These are phyloP conservation scores for Ophioderma brevispina DNA, from an alignment of 35 echinoderm and acorn worm species.

Conservation along the genomic window DNA sequence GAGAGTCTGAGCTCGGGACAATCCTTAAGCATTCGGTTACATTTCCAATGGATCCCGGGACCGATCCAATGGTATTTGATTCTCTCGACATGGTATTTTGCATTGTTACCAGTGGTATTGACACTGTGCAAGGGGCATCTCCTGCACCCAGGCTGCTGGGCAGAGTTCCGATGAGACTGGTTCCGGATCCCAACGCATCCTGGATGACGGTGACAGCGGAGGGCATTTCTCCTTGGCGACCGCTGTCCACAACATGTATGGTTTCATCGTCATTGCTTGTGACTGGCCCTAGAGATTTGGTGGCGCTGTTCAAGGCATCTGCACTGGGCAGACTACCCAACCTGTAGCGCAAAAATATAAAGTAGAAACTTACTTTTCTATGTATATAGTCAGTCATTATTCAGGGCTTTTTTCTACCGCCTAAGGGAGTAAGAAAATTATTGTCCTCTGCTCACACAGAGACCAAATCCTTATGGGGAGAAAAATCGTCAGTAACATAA, in stretches of 20 bases:
- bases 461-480: no score
- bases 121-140: neutral
- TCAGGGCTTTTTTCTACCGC: no score
- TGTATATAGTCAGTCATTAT: no score
- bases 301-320: neutral
- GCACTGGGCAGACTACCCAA: neutral
- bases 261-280: neutral
- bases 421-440: no score
- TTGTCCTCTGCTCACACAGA: no score
- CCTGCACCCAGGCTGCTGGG: neutral
- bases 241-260: neutral
- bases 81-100: neutral
- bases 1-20: neutral
- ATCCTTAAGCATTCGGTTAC: neutral
- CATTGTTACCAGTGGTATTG: neutral
- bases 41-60: neutral
- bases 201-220: neutral
- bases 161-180: neutral
- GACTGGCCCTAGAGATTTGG: neutral
- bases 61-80: neutral
- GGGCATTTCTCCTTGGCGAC: neutral
- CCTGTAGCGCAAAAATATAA: neutral
- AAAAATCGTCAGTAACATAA: no score
- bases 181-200: neutral
- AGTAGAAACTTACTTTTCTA: neutral